Evolutionary conservation across 2,888 invertebrate genomes (phyloP).

Genomic region (Spialia ferax): DNA sequence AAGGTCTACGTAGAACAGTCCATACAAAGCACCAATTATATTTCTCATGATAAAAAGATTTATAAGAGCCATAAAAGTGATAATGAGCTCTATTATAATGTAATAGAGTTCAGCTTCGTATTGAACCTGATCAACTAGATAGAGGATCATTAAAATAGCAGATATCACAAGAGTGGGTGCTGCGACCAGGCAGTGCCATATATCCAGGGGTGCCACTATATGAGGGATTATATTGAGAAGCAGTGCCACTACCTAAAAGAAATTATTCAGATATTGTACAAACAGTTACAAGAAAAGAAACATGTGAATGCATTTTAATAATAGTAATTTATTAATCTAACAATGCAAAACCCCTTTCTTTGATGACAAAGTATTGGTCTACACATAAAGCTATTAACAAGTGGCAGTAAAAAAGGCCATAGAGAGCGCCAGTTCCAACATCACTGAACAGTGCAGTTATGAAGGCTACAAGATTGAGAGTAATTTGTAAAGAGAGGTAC

Average conservation of each 20-base stretch:
- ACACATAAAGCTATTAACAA: constrained; percentile 67
- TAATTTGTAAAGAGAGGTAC: constrained; percentile 64
- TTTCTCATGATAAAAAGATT: constrained; percentile 58
- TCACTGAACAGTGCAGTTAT: constrained; percentile 49
- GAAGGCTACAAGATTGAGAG: constrained; percentile 57
- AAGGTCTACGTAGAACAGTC: constrained; percentile 73
- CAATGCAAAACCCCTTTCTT: constrained; percentile 64
- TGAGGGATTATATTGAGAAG: constrained; percentile 76
- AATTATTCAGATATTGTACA: constrained; percentile 28
- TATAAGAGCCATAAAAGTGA: constrained; percentile 60
- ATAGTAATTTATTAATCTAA: constrained; percentile 38
- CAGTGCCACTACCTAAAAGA: constrained; percentile 81
- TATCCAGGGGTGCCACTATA: constrained; percentile 72
- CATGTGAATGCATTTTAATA: constrained; percentile 58
- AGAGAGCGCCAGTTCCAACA: constrained; percentile 57
- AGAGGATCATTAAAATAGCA: constrained; percentile 69
- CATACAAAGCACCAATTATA: constrained; percentile 70
- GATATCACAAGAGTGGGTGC: constrained; percentile 78
- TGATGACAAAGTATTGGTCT: constrained; percentile 68
- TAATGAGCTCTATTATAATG: constrained; percentile 57
- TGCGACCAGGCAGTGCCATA: constrained; percentile 68
- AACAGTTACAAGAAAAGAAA: constrained; percentile 46
- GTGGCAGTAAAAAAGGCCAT: constrained; percentile 71
- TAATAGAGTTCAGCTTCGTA: constrained; percentile 75
- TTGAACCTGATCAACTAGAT: constrained; percentile 77